These are phyloP conservation scores for Timema podura DNA, from an alignment of 2,888 invertebrate genomes.

Conservation along the genomic window DNA sequence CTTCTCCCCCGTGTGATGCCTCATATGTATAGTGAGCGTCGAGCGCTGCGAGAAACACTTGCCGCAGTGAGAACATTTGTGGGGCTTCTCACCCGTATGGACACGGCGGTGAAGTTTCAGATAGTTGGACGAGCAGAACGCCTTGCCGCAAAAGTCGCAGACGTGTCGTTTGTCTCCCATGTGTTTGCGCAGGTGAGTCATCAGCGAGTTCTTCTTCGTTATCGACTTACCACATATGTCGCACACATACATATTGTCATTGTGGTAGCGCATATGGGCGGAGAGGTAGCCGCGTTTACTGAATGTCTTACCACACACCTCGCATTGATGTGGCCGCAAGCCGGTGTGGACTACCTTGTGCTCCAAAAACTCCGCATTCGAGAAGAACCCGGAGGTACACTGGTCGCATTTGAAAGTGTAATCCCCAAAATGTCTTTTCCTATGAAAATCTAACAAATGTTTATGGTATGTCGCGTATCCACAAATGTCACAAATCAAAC, in stretches of 20 bases:
- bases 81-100: slow-evolving; percentile 9
- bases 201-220: slow-evolving; percentile 25
- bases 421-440: slow-evolving; percentile 12
- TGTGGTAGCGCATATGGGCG: slow-evolving; percentile 14
- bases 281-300: slow-evolving; percentile 10
- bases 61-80: neutral
- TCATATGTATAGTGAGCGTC: slow-evolving; percentile 51
- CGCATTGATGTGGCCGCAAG: slow-evolving; percentile 19
- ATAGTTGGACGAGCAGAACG: slow-evolving; percentile 30
- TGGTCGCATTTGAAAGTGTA: slow-evolving; percentile 18
- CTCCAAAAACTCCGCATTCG: slow-evolving; percentile 25
- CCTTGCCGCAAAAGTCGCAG: slow-evolving; percentile 41
- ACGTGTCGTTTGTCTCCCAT: slow-evolving; percentile 32
- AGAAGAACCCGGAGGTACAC: slow-evolving; percentile 25
- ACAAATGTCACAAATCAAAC: slow-evolving; percentile 3
- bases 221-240: slow-evolving; percentile 26
- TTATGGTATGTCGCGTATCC: slow-evolving; percentile 11
- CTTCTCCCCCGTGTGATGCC: slow-evolving; percentile 59
- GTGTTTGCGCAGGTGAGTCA: slow-evolving; percentile 32
- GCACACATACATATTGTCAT: slow-evolving; percentile 20
- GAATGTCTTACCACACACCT: slow-evolving; percentile 8
- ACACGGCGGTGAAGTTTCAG: neutral
- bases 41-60: slow-evolving; percentile 14
- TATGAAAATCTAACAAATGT: slow-evolving; percentile 3
- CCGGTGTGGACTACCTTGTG: slow-evolving; percentile 27